Conservation (phyloP, 2,113 vertebrate species). For the Semicossyphus pulcher region DNA sequence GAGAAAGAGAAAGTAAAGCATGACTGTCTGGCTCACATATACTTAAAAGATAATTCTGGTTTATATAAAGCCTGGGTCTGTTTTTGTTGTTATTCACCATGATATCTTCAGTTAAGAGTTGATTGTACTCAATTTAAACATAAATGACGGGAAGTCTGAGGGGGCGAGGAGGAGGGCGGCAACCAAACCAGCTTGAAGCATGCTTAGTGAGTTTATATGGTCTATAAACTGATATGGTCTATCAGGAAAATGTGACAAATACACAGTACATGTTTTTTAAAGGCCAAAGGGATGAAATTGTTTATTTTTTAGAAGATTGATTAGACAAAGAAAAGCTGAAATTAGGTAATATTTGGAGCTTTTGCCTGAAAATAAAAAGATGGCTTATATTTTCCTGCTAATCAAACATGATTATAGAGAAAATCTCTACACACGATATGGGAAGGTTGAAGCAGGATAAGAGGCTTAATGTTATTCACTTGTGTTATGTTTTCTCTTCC, state of each 20-base stretch:
- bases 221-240: neutral
- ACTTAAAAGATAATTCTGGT: conserved; percentile 25
- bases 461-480: too few species aligned
- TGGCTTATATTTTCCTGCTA: neutral
- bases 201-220: too few species aligned
- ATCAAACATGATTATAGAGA: neutral
- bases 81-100: neutral
- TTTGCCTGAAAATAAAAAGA: neutral
- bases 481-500: too few species aligned
- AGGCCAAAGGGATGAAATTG: neutral
- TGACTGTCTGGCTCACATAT: conserved; percentile 31
- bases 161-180: too few species aligned
- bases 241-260: neutral
- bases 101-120: neutral
- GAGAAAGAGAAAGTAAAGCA: conserved; percentile 56
- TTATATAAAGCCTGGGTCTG: conserved; percentile 11
- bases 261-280: neutral
- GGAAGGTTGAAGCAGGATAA: neutral
- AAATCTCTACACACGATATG: neutral
- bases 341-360: neutral
- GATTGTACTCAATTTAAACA: neutral
- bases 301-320: neutral
- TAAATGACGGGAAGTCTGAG: too few species aligned
- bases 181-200: too few species aligned
- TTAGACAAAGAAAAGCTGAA: neutral